Percentiles rank a stretch among this genome's conserved stretches.
Evolutionary conservation across 2,113 vertebrate genomes (phyloP).

Genomic region (Phrynosoma blainvillii): DNA sequence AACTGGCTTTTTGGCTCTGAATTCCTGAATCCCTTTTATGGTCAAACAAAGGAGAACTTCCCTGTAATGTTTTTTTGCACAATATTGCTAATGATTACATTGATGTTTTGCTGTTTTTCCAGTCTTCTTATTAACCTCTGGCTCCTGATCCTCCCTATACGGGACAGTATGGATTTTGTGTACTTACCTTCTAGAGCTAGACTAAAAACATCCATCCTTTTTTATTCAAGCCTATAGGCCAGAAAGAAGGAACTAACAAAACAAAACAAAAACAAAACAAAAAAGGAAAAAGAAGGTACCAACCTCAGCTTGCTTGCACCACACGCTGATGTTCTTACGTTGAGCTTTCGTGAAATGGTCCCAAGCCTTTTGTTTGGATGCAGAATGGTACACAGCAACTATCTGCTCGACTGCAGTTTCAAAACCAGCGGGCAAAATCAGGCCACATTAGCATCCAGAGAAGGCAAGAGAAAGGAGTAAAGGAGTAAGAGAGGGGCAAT

Average conservation of each 20-base stretch:
- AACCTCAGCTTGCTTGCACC: conserved; percentile 99
- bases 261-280: not conserved
- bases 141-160: too few relatives aligned
- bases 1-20: not conserved
- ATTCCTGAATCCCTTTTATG: not conserved
- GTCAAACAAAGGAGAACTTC: too few relatives aligned
- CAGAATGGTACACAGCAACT: conserved; percentile 98
- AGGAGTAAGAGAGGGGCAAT: conserved; percentile 89
- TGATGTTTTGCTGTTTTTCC: too few relatives aligned
- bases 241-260: conserved; percentile 61
- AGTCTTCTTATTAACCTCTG: not conserved
- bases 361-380: conserved; percentile 99
- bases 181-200: conserved; percentile 7
- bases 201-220: conserved; percentile 53
- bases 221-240: conserved; percentile 53
- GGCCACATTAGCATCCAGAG: conserved; percentile 83
- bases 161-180: not conserved
- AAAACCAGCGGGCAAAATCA: conserved; percentile 77
- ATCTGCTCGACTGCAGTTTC: conserved; percentile 96
- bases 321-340: conserved; percentile 98
- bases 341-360: conserved; percentile 99
- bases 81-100: too few relatives aligned
- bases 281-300: conserved; percentile 74
- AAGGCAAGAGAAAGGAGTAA: conserved; percentile 86
- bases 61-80: too few relatives aligned